Base-by-base conservation (phyloP, 2,113 vertebrate species). In the Hemichromis elongatus region DNA sequence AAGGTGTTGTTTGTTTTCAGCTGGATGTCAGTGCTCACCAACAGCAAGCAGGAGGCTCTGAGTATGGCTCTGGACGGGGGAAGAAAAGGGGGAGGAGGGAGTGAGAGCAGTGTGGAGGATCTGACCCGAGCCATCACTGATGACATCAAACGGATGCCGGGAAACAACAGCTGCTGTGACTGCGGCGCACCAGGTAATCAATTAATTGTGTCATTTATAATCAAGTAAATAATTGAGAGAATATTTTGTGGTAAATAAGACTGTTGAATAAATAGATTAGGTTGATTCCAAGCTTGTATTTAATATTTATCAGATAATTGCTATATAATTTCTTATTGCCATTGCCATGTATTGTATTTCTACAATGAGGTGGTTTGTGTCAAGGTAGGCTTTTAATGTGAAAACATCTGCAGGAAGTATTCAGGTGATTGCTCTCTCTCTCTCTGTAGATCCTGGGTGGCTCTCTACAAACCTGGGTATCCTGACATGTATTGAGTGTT, bases 1-100 rank as follows among this genome's bases (percentile, higher is more conserved):
- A 5, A 53, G 7, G 4, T 52, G 30, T 79, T 79, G 10, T 33
- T 6, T 82, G 33, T 80, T 57, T 81, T 24, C 84, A 94, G 94
- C 9, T 94, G 94, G 94, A 93, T 94, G 83, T 94, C 94, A 0
- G 94, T 94, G 85, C 91, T 94, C 79, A 93, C 90, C 37, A 94
- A 94, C 89, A 94, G 94, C 33, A 94, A 94, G 47, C 93, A 94
- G 91, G 93, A 94, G 79, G 94, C 94, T 24, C 93, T 94, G 75
- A 92, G 57, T 7, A 84, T 81, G 18, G 94, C 93, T 11, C 85
- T 94, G 88, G 92, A 94, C 1, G 92, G 91, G 2, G 86, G 83
- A 18, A 59, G 63, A 53, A 63, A 18, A 50, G 88, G 54, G 1
- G 81, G 82, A 10, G 84, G 88, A 18, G 84, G 52, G 0, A 86